Evolutionary conservation across 2,888 invertebrate genomes (phyloP).

Genomic region (Agrotis ipsilon): DNA sequence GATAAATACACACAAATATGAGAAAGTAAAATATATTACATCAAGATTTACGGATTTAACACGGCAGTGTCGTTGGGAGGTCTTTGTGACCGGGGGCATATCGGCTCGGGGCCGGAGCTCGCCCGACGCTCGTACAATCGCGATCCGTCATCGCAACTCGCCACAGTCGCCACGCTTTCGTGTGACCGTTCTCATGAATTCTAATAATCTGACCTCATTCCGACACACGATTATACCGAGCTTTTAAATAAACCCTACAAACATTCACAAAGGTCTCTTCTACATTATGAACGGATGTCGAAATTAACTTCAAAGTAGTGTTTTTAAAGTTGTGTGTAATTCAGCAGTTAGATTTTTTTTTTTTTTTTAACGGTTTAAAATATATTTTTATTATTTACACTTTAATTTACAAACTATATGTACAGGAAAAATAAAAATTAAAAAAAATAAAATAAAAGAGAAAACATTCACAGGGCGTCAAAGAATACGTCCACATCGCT

Average conservation of each 20-base stretch:
- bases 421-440: too few species aligned
- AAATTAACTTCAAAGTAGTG: slow-evolving; percentile 48
- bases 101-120: slow-evolving; percentile 45
- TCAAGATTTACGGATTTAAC: slow-evolving; percentile 63
- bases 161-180: slow-evolving; percentile 66
- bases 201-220: slow-evolving; percentile 75
- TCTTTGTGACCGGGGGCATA: slow-evolving; percentile 65
- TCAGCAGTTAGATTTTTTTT: slow-evolving; percentile 1
- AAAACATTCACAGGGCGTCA: too few species aligned
- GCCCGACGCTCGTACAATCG: slow-evolving; percentile 67
- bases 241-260: slow-evolving; percentile 73
- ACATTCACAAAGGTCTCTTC: slow-evolving; percentile 49
- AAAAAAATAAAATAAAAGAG: too few species aligned
- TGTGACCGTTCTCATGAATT: slow-evolving; percentile 77
- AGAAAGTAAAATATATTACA: slow-evolving; percentile 62
- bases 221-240: slow-evolving; percentile 69
- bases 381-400: too few species aligned
- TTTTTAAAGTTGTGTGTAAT: slow-evolving; percentile 24
- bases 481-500: too few species aligned
- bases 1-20: slow-evolving; percentile 47
- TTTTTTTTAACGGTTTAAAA: too few species aligned
- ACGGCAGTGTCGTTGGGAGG: slow-evolving; percentile 63
- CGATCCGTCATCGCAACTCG: slow-evolving; percentile 66
- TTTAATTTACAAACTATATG: too few species aligned
- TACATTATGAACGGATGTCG: slow-evolving; percentile 42